Base-by-base conservation (phyloP, 1,140 invertebrate genomes). In the Lethrus apterus region DNA sequence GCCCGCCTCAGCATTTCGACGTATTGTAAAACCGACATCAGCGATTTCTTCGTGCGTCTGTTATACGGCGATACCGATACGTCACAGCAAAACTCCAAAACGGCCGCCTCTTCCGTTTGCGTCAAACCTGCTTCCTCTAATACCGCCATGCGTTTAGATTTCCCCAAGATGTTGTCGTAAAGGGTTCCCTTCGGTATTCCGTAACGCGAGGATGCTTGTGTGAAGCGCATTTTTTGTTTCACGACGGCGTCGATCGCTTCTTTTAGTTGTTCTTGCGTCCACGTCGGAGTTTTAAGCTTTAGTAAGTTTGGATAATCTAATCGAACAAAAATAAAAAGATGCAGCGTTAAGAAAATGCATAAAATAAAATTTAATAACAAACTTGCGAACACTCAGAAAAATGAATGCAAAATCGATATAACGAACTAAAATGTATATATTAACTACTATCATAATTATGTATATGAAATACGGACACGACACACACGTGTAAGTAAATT, bases 161-260 rank as follows among this genome's bases (percentile, higher is more conserved):
- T 86, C 9, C 83, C 83, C 40, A 86, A 68, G 57, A 86, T 84
- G 64, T 84, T 86, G 69, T 85, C 82, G 69, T 85, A 86, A 10
- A 86, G 71, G 2, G 83, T 86, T 13, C 82, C 82, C 66, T 86
- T 86, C 0, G 83, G 83, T 61, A 86, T 84, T 44, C 80, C 78
- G 66, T 77, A 86, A 48, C 76, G 71, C 2, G 77, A 73, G 2
- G 81, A 77, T 0, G 82, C 83, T 60, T 84, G 80, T 5, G 83
- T 84, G 66, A 86, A 86, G 31, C 81, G 76, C 81, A 86, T 83
- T 63, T 75, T 75, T 65, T 85, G 82, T 11, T 75, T 81, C 46
- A 84, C 80, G 26, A 86, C 81, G 1, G 81, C 81, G 51, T 81
- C 76, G 51, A 85, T 84, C 19, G 82, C 83, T 57, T 84, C 79